phyloP scores from a whole-genome alignment of 2,797 vertebrate genomes.

The Momotus momota region DNA sequence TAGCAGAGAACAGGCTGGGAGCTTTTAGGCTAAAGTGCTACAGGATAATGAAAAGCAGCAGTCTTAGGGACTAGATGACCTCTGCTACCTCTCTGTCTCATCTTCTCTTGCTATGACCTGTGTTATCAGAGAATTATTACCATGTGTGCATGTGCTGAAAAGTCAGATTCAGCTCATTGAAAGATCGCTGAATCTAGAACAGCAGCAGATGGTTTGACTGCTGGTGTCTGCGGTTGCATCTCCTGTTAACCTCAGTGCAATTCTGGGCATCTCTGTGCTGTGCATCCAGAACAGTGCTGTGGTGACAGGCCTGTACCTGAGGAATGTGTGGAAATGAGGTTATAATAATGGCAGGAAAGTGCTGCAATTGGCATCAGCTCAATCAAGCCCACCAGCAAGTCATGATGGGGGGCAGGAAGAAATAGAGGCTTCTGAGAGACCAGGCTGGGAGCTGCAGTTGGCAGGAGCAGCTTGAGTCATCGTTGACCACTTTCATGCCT shows the following conservation, averaged over 20 bases:
- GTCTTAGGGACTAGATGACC: background rate
- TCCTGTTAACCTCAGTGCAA: background rate
- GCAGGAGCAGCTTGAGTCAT: no score
- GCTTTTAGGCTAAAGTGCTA: background rate
- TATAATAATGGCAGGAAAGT: background rate
- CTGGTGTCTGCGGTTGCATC: background rate
- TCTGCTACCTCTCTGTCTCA: background rate
- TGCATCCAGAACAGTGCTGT: no score
- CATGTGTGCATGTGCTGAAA: accelerated
- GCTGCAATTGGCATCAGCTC: background rate
- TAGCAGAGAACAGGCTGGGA: background rate
- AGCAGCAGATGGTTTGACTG: background rate
- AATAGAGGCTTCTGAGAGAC: background rate
- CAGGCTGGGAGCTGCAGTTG: background rate
- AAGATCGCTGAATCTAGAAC: background rate
- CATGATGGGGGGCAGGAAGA: background rate
- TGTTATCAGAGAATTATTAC: background rate
- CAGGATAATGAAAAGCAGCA: background rate
- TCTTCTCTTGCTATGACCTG: background rate
- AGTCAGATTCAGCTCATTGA: background rate
- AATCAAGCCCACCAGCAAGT: background rate
- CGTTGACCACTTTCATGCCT: background rate
- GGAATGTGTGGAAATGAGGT: background rate
- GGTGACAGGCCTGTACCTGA: background rate
- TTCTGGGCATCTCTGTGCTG: background rate